Percentiles rank a stretch among this genome's conserved stretches.
Evolutionary conservation across 1,140 invertebrate genomes (phyloP).

Genomic region (Maniola jurtina): DNA sequence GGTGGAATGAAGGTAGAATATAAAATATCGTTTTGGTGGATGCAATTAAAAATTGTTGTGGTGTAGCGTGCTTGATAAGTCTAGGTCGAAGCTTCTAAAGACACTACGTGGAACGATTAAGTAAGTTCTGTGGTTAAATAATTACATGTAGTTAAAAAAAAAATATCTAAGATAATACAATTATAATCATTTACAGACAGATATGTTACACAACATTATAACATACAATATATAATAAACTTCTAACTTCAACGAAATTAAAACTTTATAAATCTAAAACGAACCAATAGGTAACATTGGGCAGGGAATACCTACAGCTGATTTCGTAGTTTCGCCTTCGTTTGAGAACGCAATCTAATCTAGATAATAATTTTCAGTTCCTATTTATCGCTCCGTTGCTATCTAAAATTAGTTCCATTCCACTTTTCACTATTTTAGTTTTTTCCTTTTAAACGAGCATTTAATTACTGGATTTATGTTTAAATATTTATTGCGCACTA

Average conservation of each 20-base stretch:
- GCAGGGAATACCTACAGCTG: slow-evolving; percentile 23
- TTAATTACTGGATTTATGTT: not conserved
- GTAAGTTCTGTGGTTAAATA: too few species aligned
- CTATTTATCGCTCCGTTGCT: slow-evolving; percentile 39
- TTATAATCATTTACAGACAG: too few species aligned
- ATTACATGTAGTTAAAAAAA: too few species aligned
- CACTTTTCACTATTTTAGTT: not conserved
- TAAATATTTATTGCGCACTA: not conserved
- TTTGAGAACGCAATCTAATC: slow-evolving; percentile 48
- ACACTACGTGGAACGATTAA: too few species aligned
- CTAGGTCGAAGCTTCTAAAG: slow-evolving; percentile 7
- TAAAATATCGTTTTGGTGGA: slow-evolving; percentile 65
- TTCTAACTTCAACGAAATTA: not conserved
- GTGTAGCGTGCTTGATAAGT: slow-evolving; percentile 29
- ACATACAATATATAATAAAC: too few species aligned
- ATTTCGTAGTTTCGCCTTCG: slow-evolving; percentile 31
- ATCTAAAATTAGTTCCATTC: slow-evolving; percentile 1
- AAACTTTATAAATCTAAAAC: not conserved
- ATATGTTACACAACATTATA: too few species aligned
- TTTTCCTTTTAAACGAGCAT: slow-evolving; percentile 8
- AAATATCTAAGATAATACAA: too few species aligned
- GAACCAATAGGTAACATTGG: not conserved
- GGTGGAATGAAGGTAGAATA: slow-evolving; percentile 41
- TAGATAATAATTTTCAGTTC: slow-evolving; percentile 62
- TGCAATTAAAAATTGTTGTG: slow-evolving; percentile 64